These are phyloP conservation scores for Leptinotarsa texana DNA, from an alignment of 1,140 invertebrate genomes.

Conservation along the genomic window DNA sequence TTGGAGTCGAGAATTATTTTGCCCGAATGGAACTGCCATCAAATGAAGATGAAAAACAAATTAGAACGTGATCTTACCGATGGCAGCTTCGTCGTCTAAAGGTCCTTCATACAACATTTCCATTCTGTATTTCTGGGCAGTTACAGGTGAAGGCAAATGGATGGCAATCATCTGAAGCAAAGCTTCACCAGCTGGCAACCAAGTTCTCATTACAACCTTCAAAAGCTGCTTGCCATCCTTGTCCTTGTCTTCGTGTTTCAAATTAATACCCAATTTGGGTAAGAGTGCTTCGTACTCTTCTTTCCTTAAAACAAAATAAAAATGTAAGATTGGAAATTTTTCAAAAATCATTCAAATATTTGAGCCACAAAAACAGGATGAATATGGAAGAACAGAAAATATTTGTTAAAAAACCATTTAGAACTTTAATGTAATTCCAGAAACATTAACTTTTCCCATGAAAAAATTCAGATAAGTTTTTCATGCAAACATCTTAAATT, in stretches of 20 bases:
- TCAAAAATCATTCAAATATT: too few species aligned
- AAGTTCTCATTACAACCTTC: constrained; percentile 97
- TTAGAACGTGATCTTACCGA: constrained; percentile 59
- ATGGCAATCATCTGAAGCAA: constrained; percentile 99
- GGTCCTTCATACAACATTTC: constrained; percentile 99
- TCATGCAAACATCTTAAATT: too few species aligned
- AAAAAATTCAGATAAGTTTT: too few species aligned
- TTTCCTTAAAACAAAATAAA: constrained; percentile 65
- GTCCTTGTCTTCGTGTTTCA: constrained; percentile 94
- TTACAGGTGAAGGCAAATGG: constrained; percentile 97
- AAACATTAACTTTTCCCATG: too few species aligned
- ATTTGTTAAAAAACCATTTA: too few species aligned
- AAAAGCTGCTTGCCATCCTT: constrained; percentile 91
- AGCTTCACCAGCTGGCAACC: constrained; percentile 99
- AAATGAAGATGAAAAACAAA: too few species aligned
- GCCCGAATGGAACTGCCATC: too few species aligned
- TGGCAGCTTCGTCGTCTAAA: constrained; percentile 93
- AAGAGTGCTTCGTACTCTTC: constrained; percentile 87
- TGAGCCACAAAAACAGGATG: too few species aligned
- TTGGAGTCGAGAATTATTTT: neutral
- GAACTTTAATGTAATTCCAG: too few species aligned
- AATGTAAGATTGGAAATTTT: too few species aligned
- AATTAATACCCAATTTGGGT: constrained; percentile 87
- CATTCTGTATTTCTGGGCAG: constrained; percentile 98
- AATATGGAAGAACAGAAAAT: too few species aligned